Evolutionary conservation across 2,113 vertebrate genomes (phyloP).

Genomic region (Marmota monax): DNA sequence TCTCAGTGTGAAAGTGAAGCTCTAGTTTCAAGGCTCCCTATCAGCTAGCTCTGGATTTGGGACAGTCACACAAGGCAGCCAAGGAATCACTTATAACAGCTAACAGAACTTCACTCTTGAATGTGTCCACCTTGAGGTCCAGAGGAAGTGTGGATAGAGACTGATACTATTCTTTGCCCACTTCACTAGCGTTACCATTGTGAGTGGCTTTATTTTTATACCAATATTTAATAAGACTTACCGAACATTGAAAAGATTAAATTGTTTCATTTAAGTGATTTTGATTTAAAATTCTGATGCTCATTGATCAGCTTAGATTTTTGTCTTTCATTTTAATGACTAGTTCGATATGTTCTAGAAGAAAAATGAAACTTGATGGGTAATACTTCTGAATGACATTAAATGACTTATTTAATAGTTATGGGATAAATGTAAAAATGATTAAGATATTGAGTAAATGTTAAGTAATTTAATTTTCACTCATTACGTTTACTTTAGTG

Average conservation of each 20-base stretch:
- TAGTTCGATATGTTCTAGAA: neutral
- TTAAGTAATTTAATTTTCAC: slow-evolving; percentile 14
- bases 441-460: neutral
- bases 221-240: neutral
- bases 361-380: neutral
- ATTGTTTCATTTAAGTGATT: neutral
- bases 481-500: neutral
- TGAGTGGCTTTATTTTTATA: neutral
- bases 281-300: neutral
- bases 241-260: neutral
- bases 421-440: neutral
- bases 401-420: neutral
- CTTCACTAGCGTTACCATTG: neutral
- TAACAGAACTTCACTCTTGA: neutral
- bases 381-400: neutral
- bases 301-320: neutral
- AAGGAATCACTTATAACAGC: neutral
- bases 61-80: neutral
- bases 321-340: neutral
- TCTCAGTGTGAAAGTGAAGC: too few species aligned
- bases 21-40: too few species aligned
- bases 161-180: neutral
- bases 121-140: neutral
- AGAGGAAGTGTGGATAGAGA: neutral
- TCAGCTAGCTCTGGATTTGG: too few species aligned